phyloP scores from a whole-genome alignment of 2,113 vertebrate genomes.

The Junco hyemalis region DNA sequence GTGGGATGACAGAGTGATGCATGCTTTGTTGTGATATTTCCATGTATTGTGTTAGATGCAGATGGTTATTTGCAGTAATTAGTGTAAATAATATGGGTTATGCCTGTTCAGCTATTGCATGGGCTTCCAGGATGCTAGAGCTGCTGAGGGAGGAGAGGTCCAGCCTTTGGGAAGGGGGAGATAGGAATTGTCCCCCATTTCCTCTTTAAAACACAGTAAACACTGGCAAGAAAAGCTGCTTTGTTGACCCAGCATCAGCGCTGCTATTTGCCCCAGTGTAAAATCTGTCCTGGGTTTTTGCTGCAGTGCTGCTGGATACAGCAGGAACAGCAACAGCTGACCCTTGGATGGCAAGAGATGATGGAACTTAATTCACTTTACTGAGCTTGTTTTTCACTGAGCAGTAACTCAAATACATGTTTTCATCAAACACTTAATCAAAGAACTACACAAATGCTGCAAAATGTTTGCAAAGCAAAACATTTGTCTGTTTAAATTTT shows the following conservation, averaged over 20 bases:
- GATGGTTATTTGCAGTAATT: not conserved
- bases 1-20: not conserved
- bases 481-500: not conserved
- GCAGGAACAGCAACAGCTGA: not conserved
- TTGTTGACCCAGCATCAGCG: not conserved
- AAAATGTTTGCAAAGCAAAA: not conserved
- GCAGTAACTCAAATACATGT: not conserved
- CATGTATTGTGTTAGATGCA: not conserved
- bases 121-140: not conserved
- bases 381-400: not conserved
- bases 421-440: constrained; percentile 18
- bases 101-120: not conserved
- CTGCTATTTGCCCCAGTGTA: not conserved
- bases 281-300: not conserved
- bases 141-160: not conserved
- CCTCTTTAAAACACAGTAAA: not conserved
- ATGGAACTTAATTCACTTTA: not conserved
- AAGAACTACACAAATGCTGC: not conserved
- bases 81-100: not conserved
- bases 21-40: not conserved
- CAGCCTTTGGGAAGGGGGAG: not conserved
- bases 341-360: not conserved
- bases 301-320: not conserved
- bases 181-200: not conserved
- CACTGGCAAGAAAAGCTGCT: not conserved